These are phyloP conservation scores for Camptogramma bilineatum DNA, from an alignment of 2,888 invertebrate genomes.

Conservation along the genomic window DNA sequence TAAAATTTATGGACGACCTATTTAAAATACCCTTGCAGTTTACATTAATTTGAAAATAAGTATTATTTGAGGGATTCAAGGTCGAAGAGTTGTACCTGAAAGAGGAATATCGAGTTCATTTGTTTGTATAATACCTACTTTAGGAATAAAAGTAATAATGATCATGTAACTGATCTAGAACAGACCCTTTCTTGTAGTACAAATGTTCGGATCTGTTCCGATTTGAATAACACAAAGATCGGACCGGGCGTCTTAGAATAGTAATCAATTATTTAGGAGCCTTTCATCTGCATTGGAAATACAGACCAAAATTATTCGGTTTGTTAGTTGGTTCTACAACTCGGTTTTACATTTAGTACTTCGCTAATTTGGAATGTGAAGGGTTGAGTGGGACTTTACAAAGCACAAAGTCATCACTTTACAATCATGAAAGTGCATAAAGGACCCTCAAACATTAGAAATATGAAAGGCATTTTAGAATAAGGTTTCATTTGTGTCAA, in stretches of 20 bases:
- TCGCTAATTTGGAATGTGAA: conserved; percentile 14
- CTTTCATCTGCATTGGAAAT: conserved; percentile 61
- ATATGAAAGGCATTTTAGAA: background rate
- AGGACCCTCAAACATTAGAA: background rate
- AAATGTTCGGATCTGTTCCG: conserved; percentile 58
- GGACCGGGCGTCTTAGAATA: conserved; percentile 60
- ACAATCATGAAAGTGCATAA: conserved; percentile 31
- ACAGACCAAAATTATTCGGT: conserved; percentile 36
- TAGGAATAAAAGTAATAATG: conserved; percentile 16
- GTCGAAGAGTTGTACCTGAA: too few species aligned
- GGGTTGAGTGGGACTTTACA: conserved; percentile 6
- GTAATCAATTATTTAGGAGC: conserved; percentile 74
- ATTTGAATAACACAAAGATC: conserved; percentile 70
- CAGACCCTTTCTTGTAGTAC: conserved; percentile 53
- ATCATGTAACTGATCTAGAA: conserved; percentile 37
- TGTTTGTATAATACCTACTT: too few species aligned
- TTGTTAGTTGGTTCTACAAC: conserved; percentile 24
- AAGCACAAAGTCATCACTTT: conserved; percentile 8
- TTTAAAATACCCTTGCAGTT: too few species aligned
- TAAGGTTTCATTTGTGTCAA: too few species aligned
- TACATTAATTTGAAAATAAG: too few species aligned
- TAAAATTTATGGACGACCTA: too few species aligned
- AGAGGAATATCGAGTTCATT: too few species aligned
- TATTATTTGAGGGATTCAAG: too few species aligned
- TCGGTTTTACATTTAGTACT: conserved; percentile 49